phyloP scores from a whole-genome alignment of 2,797 vertebrate species.

The Decapterus maruadsi region DNA sequence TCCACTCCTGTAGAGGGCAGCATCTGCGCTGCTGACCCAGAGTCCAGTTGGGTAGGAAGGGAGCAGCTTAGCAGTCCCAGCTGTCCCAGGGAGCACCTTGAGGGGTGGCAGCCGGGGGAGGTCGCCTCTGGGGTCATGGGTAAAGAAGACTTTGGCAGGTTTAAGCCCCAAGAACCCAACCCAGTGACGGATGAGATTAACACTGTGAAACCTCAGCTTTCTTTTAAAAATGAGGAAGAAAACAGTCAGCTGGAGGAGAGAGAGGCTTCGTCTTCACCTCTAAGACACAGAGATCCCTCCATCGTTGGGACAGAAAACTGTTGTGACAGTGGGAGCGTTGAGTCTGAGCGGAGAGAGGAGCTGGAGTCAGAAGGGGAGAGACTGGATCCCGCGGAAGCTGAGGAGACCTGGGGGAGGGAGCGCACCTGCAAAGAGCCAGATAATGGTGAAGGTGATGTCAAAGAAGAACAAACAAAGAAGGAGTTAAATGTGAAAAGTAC shows the following conservation, averaged over 20 bases:
- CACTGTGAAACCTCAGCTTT: conserved; percentile 39
- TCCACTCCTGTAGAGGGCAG: conserved; percentile 60
- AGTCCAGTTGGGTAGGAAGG: not conserved
- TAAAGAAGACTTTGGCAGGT: conserved; percentile 18
- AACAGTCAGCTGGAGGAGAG: conserved; percentile 19
- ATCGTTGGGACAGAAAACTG: not conserved
- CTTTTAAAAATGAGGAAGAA: conserved; percentile 1
- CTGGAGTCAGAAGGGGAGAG: conserved; percentile 7
- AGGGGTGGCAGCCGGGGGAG: not conserved
- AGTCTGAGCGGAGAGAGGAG: conserved; percentile 18
- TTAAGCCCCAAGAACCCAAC: conserved; percentile 5
- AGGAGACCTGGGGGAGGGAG: conserved; percentile 1
- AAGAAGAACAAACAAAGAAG: not conserved
- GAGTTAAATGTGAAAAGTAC: not conserved
- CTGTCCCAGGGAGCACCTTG: not conserved
- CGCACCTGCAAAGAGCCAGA: not conserved
- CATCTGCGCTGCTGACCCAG: conserved; percentile 11
- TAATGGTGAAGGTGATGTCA: not conserved
- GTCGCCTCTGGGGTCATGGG: not conserved
- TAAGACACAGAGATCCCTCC: not conserved
- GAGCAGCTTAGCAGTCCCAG: conserved; percentile 14
- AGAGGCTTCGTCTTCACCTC: conserved; percentile 1
- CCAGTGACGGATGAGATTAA: not conserved
- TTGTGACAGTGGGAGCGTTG: not conserved
- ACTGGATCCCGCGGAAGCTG: conserved; percentile 10